A percentile compares a stretch with the other conserved stretches of the same genome.
These are phyloP conservation scores for Petromus typicus DNA, from an alignment of 2,113 vertebrate genomes.

Conservation along the genomic window DNA sequence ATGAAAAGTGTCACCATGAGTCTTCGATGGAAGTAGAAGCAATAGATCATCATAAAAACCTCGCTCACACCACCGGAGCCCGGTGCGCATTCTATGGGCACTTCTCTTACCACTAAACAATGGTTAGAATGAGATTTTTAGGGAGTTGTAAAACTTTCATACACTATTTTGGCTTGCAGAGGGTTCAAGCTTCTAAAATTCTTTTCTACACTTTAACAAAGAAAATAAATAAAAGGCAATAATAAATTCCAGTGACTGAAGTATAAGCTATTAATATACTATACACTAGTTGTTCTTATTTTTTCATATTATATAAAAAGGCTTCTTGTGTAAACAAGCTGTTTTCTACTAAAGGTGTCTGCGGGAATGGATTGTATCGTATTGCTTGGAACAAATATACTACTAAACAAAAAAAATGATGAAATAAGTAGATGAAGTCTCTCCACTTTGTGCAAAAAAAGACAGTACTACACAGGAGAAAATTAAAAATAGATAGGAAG, in stretches of 20 bases:
- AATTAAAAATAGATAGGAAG: neutral
- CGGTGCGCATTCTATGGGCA: fast-evolving
- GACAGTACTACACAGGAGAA: neutral
- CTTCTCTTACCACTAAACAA: neutral
- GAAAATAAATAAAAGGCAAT: neutral
- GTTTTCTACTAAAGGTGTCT: too few species aligned
- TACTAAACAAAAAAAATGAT: neutral
- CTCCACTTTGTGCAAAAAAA: neutral
- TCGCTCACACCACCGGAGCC: too few species aligned
- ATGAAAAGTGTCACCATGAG: neutral
- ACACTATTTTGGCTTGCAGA: neutral
- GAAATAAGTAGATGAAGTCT: neutral
- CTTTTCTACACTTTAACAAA: neutral
- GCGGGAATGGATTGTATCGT: neutral
- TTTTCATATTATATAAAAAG: too few species aligned
- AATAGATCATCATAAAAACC: neutral
- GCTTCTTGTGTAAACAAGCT: too few species aligned
- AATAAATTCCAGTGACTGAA: neutral
- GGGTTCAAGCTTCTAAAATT: neutral
- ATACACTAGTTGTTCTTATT: neutral
- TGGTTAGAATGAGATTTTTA: neutral
- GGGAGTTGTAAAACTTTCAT: neutral
- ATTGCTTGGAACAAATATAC: neutral
- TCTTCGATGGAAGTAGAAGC: neutral
- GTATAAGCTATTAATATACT: neutral